phyloP scores from a whole-genome alignment of 2,888 invertebrate genomes.

The Caradrina kadenii region DNA sequence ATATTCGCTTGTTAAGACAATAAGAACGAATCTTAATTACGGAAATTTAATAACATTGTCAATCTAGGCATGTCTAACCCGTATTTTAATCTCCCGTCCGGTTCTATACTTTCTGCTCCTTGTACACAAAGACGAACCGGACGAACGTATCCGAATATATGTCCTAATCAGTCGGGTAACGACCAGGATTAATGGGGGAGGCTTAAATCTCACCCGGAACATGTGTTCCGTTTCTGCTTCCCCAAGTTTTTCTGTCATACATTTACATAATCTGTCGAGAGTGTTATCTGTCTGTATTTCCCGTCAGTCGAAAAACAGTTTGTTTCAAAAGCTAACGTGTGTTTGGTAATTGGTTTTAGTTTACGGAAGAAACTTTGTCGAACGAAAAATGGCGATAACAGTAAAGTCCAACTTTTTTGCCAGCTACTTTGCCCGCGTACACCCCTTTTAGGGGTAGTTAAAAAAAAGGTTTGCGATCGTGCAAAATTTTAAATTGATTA shows the following conservation, averaged over 20 bases:
- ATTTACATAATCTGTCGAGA: slow-evolving; percentile 12
- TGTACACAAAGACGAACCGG: neutral
- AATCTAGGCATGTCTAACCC: neutral
- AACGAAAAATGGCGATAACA: too few species aligned
- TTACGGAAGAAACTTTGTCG: too few species aligned
- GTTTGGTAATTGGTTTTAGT: neutral
- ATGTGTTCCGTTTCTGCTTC: neutral
- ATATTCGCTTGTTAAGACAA: too few species aligned
- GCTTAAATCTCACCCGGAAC: slow-evolving; percentile 18
- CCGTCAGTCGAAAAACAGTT: neutral
- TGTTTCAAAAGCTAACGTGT: neutral
- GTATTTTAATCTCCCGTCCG: neutral
- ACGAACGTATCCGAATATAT: slow-evolving; percentile 5
- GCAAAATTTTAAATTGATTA: too few species aligned
- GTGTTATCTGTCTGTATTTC: neutral
- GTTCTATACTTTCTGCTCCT: slow-evolving; percentile 7
- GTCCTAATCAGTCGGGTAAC: slow-evolving; percentile 15
- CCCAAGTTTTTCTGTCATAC: neutral
- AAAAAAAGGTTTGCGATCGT: too few species aligned
- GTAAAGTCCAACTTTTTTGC: too few species aligned
- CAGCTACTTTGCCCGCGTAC: too few species aligned
- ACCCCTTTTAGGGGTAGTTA: too few species aligned
- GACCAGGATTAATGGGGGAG: slow-evolving; percentile 20
- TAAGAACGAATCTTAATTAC: too few species aligned
- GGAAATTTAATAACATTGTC: neutral